Base-by-base conservation (phyloP, 2,888 invertebrate genomes). In the Ptilodon capucinus region DNA sequence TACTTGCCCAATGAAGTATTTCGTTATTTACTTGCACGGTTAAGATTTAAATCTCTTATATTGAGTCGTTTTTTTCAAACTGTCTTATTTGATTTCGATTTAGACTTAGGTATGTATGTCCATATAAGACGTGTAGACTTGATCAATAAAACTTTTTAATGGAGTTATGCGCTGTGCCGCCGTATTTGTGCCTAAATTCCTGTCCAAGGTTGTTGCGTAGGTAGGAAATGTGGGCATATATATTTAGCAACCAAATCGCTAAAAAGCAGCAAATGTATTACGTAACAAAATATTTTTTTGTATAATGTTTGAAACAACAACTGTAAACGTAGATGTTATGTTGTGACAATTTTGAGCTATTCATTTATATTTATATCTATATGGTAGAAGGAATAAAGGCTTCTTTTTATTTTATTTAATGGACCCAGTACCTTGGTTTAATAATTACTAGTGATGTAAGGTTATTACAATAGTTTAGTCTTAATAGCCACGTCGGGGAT, bases 1-100 rank as follows among this genome's bases (percentile, higher is more conserved):
- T 25, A 40, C 40, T 40, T 40, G 40, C 13, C 40, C 40, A 40
- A 25, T 40, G 23, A 40, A 25, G 23, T 40, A 16, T 39, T 21
- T 40, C 25, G 25, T 40, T 40, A 11, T 40, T 40, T 40, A 25
- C 25, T 23, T 38, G 38, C 38, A 38, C 38, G 13, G 19, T 19
- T 19, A 38, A 38, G 9, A 38, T 38, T 36, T 18, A 36, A 9
- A 36, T 36, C 2, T 36, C 7, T 18, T 11, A 36, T n/a, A 7
- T 9, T 14, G 21, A 39, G 35, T 11, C 35, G 0, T 18, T 11
- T 36, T 36, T 14, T 32, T 14, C n/a, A 23, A n/a, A 4, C 28
- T 8, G 14, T 17, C 35, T 38, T 19, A 19, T 38, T 38, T 19
- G n/a, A 19, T 18, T 18, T 19, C n/a, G 38, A 38, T 38, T 19